Percentiles rank a stretch among this genome's conserved stretches.
These are phyloP conservation scores for Pelodiscus sinensis DNA, from an alignment of 2,113 vertebrate genomes.

Conservation along the genomic window DNA sequence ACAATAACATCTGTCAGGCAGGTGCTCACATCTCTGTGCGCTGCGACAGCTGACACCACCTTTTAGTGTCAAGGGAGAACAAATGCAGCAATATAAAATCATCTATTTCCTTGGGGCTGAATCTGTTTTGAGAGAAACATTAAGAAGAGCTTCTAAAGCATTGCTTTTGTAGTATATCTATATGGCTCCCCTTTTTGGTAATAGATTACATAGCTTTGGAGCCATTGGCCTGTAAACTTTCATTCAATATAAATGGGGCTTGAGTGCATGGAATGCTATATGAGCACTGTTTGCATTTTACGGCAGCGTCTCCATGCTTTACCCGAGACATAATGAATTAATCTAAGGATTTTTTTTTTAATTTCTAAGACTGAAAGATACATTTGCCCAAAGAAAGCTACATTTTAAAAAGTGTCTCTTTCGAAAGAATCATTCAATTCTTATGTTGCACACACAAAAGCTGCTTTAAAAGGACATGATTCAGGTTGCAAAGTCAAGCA, in stretches of 20 bases:
- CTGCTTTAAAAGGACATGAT: too few relatives aligned
- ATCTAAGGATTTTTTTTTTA: neutral
- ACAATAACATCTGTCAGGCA: neutral
- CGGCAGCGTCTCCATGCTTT: neutral
- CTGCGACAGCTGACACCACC: constrained; percentile 20
- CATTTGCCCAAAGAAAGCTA: neutral
- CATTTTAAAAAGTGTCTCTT: neutral
- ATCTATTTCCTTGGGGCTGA: constrained; percentile 21
- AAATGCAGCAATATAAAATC: constrained; percentile 23
- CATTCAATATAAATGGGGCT: neutral
- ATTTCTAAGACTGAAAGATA: neutral
- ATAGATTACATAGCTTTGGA: constrained; percentile 32
- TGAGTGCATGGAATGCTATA: neutral
- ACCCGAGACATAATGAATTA: neutral
- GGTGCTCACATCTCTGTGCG: neutral
- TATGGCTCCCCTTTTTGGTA: constrained; percentile 5
- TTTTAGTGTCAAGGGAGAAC: constrained; percentile 13
- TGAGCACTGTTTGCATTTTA: neutral
- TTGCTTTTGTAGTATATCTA: constrained; percentile 25
- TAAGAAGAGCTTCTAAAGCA: constrained; percentile 27
- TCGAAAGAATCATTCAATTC: neutral
- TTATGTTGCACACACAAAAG: neutral
- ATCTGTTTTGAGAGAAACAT: constrained; percentile 22
- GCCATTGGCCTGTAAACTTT: neutral
- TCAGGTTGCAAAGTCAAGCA: too few relatives aligned